Percentiles rank a stretch among this genome's conserved stretches.
These are phyloP conservation scores for Sinocyclocheilus grahami DNA, from an alignment of 2,113 vertebrate species.

Conservation along the genomic window DNA sequence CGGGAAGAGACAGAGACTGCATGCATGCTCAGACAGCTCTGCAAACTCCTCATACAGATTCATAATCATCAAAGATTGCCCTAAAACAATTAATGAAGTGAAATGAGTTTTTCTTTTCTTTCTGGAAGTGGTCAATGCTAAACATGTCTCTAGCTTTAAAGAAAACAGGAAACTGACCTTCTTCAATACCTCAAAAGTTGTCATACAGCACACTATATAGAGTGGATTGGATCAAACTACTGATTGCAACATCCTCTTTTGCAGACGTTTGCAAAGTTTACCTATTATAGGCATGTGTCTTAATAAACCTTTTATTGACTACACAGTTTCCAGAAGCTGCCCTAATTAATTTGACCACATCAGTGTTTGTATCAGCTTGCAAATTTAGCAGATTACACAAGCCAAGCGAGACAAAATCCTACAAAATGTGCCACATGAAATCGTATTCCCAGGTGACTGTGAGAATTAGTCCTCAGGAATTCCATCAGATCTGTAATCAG, in stretches of 20 bases:
- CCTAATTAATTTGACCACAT: not conserved
- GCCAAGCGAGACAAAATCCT: slow-evolving; percentile 61
- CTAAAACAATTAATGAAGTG: not conserved
- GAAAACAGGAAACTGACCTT: not conserved
- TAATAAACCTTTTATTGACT: not conserved
- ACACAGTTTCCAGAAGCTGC: not conserved
- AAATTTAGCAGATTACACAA: slow-evolving; percentile 65
- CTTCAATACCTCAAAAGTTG: not conserved
- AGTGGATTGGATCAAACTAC: not conserved
- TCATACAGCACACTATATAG: not conserved
- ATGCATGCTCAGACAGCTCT: slow-evolving; percentile 35
- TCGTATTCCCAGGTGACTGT: slow-evolving; percentile 65
- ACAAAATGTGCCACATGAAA: slow-evolving; percentile 55
- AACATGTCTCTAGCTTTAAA: not conserved
- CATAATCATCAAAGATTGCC: not conserved
- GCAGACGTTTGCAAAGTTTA: not conserved
- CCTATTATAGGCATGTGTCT: not conserved
- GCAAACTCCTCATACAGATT: slow-evolving; percentile 41
- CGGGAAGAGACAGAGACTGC: slow-evolving; percentile 41
- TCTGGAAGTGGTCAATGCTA: too few species aligned
- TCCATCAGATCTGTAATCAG: slow-evolving; percentile 35
- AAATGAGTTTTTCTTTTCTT: not conserved
- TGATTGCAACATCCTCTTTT: not conserved
- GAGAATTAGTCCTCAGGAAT: slow-evolving; percentile 62
- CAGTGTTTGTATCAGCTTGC: not conserved